Percentiles rank a stretch among this genome's conserved stretches.
phyloP scores from a whole-genome alignment of 2,113 vertebrate genomes.

The Trichomycterus rosablanca region DNA sequence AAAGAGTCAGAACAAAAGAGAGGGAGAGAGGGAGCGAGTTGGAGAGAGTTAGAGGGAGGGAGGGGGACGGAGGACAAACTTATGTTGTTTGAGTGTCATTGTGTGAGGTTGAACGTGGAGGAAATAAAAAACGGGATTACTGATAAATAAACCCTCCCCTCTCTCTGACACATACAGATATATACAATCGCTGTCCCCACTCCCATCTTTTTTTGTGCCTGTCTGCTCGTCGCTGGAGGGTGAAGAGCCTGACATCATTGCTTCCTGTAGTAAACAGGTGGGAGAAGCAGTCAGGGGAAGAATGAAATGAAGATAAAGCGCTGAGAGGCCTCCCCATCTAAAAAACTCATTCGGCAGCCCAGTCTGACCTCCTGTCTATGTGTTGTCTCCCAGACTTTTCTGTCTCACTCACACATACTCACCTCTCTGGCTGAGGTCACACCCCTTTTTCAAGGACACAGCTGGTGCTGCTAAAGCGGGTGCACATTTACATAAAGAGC shows the following conservation, averaged over 20 bases:
- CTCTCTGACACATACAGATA: constrained; percentile 23
- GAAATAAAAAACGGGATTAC: constrained; percentile 73
- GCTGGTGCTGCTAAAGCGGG: too few species aligned
- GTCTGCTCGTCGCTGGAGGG: constrained; percentile 45
- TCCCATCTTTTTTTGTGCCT: constrained; percentile 24
- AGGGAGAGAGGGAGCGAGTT: constrained; percentile 31
- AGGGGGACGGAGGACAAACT: constrained; percentile 61
- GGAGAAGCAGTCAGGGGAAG: constrained; percentile 44
- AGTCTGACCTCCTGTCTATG: constrained; percentile 28
- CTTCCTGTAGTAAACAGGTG: constrained; percentile 70
- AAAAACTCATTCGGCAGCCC: constrained; percentile 32
- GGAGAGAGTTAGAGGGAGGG: constrained; percentile 45
- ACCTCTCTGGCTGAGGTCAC: too few species aligned
- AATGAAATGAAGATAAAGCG: constrained; percentile 30
- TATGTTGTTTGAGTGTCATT: constrained; percentile 71
- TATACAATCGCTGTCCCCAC: constrained; percentile 5
- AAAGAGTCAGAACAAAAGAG: constrained; percentile 40
- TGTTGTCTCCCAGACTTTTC: neutral
- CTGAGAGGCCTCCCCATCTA: constrained; percentile 14
- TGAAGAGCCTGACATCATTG: constrained; percentile 73
- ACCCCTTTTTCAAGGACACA: too few species aligned
- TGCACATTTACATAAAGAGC: too few species aligned
- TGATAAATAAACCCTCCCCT: constrained; percentile 72
- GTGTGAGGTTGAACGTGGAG: constrained; percentile 57
- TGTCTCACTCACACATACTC: neutral